Percentiles rank a stretch among this genome's conserved stretches.
Evolutionary conservation across 2,888 invertebrate species (phyloP).

Genomic region (Tachystola acroxantha): DNA sequence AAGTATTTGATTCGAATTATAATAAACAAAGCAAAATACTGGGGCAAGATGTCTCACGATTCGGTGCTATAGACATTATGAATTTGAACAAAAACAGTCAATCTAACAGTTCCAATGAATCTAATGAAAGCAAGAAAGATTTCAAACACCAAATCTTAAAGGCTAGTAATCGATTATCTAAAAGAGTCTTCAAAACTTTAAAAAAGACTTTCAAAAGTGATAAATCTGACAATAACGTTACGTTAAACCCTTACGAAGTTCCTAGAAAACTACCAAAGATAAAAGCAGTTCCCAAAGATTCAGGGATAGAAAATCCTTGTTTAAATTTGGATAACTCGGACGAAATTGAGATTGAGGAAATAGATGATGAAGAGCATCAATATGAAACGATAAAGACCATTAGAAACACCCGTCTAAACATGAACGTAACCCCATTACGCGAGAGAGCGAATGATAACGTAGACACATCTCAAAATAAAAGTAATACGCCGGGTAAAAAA

Average conservation of each 20-base stretch:
- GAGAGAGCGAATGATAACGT: slow-evolving; percentile 42
- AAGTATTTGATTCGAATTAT: slow-evolving; percentile 30
- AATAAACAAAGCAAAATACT: slow-evolving; percentile 73
- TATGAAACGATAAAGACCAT: slow-evolving; percentile 67
- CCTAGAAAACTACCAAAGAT: slow-evolving; percentile 54
- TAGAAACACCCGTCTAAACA: slow-evolving; percentile 59
- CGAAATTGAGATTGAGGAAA: slow-evolving; percentile 52
- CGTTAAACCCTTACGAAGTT: slow-evolving; percentile 69
- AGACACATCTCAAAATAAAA: slow-evolving; percentile 47
- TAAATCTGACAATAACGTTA: slow-evolving; percentile 43
- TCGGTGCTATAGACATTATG: slow-evolving; percentile 62
- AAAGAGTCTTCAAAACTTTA: slow-evolving; percentile 63
- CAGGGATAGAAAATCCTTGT: slow-evolving; percentile 66
- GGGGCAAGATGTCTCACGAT: slow-evolving; percentile 65
- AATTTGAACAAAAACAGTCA: slow-evolving; percentile 53
- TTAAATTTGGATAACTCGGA: slow-evolving; percentile 65
- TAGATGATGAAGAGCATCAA: slow-evolving; percentile 54
- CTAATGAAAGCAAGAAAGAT: slow-evolving; percentile 55
- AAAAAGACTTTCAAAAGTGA: slow-evolving; percentile 66
- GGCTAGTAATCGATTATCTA: slow-evolving; percentile 60
- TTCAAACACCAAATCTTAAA: slow-evolving; percentile 52
- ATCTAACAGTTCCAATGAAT: slow-evolving; percentile 48
- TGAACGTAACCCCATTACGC: slow-evolving; percentile 62
- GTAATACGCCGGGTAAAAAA: slow-evolving; percentile 60
- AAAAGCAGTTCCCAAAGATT: slow-evolving; percentile 42